Evolutionary conservation across 2,113 vertebrate species (phyloP).

Genomic region (Cyanistes caeruleus): DNA sequence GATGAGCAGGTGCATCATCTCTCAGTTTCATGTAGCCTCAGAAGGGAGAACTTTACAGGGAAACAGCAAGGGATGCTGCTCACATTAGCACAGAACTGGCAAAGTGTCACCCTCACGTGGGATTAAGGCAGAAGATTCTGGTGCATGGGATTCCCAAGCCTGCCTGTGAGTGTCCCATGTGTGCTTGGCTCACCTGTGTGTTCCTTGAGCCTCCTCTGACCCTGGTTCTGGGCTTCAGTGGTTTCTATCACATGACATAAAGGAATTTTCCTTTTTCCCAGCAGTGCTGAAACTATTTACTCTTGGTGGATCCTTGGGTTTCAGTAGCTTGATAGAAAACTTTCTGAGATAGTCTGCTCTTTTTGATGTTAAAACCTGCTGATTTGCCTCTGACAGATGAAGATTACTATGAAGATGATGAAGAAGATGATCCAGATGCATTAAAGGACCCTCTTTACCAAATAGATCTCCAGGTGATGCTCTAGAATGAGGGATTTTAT

Average conservation of each 20-base stretch:
- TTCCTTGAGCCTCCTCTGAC: neutral
- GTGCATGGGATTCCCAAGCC: neutral
- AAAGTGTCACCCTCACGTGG: neutral
- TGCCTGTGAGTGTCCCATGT: neutral
- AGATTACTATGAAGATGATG: conserved; percentile 97
- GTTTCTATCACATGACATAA: neutral
- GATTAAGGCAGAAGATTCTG: neutral
- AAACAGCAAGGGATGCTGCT: neutral
- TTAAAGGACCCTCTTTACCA: conserved; percentile 97
- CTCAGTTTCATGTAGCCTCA: neutral
- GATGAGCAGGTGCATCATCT: accelerated
- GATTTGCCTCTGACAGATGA: conserved; percentile 83
- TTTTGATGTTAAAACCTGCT: neutral
- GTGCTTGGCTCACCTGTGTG: accelerated
- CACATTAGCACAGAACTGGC: neutral
- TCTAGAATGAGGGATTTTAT: neutral
- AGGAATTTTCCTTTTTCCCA: neutral
- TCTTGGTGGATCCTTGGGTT: neutral
- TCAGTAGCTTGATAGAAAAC: neutral
- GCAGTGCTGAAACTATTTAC: neutral
- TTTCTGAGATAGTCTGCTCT: neutral
- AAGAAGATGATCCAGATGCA: conserved; percentile 95
- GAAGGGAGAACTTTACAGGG: neutral
- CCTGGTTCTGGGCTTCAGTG: neutral
- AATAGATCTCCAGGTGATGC: conserved; percentile 90